Evolutionary conservation across 1,140 invertebrate genomes (phyloP), one percentile per base, ranked within the genome.

Genomic region (Drosophila erecta): DNA sequence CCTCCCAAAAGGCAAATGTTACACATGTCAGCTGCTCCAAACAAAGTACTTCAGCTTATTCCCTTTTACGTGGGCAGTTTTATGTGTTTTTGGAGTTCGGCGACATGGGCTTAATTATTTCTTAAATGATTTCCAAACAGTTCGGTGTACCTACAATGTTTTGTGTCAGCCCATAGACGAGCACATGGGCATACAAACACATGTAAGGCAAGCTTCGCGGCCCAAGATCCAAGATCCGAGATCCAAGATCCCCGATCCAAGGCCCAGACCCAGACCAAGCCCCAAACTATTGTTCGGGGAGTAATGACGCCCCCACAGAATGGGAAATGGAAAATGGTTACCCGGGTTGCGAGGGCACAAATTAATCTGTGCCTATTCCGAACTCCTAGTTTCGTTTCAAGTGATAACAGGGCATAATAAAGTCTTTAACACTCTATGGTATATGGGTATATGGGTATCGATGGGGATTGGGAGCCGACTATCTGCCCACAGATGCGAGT

Each of bases 71-170:
- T 67, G 64, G 64, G 64, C 4, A 43, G 17, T 17, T 17, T 17
- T 17, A 17, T 24, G 49, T 27, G 12, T 17, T 46, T 54, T 3
- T 51, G 14, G 71, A 27, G 57, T 44, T 61, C 50, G 37, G 27
- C 58, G 67, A 80, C 76, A 86, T 76, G 77, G 76, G 78, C 78
- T 81, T 85, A 85, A 85, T 85, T 85, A 81, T 81, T 85, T 72
- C 81, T 66, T 73, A 85, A 85, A 86, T 86, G 81, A 84, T 84
- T 84, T 73, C 69, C 70, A 49, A 73, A 73, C 70, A 27, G 54
- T 73, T 62, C 24, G 30, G 22, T 24, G 56, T 46, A 44, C 8
- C 41, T 20, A 64, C 61, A 59, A 24, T 14, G 17, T 58, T 33
- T 22, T 22, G 17, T 33, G n/a, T 58, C 70, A 73, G 43, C 60